Evolutionary conservation across 2,888 invertebrate genomes (phyloP).

Genomic region (Caenorhabditis sp.): DNA sequence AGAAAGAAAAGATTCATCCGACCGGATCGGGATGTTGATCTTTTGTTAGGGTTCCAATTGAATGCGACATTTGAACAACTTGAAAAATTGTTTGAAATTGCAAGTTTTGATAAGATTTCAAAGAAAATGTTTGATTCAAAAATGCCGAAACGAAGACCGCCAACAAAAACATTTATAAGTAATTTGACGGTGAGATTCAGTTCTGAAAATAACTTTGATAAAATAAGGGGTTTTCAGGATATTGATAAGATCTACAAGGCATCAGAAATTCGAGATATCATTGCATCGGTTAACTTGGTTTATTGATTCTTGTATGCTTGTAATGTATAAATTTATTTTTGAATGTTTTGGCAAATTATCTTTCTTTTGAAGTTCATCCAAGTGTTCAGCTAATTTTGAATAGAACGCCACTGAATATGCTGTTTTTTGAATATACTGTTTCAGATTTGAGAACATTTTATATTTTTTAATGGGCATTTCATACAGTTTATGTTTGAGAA

Average conservation of each 20-base stretch:
- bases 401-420: too few relatives aligned
- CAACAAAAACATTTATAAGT: constrained; percentile 67
- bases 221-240: constrained; percentile 42
- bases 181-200: constrained; percentile 48
- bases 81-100: constrained; percentile 9
- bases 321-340: neutral
- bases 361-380: too few relatives aligned
- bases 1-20: constrained; percentile 53
- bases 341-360: too few relatives aligned
- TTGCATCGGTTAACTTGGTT: constrained; percentile 46
- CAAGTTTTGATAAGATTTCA: constrained; percentile 56
- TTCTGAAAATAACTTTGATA: neutral
- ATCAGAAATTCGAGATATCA: constrained; percentile 67
- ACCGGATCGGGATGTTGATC: constrained; percentile 60
- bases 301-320: constrained; percentile 15
- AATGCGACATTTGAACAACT: constrained; percentile 53
- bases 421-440: too few relatives aligned
- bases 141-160: constrained; percentile 43
- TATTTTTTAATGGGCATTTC: too few relatives aligned
- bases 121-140: constrained; percentile 6
- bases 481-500: too few relatives aligned
- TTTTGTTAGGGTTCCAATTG: constrained; percentile 60
- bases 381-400: too few relatives aligned
- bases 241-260: constrained; percentile 69
- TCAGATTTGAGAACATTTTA: too few relatives aligned